These are phyloP conservation scores for Sterna hirundo DNA, from an alignment of 2,113 vertebrate genomes.

Conservation along the genomic window DNA sequence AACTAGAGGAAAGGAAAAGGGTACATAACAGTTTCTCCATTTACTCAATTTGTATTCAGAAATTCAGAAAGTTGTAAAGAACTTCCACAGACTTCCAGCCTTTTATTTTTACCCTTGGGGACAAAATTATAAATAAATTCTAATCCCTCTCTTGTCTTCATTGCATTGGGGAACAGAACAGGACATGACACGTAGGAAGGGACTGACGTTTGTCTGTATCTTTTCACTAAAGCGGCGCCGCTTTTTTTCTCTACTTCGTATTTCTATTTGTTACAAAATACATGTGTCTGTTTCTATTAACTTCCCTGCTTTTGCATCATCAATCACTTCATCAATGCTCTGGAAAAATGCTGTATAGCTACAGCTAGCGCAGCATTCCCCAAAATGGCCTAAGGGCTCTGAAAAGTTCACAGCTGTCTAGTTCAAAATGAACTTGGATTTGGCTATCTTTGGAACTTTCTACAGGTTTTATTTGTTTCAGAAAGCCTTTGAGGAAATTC, in stretches of 20 bases:
- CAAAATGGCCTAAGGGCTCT: neutral
- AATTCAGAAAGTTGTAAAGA: neutral
- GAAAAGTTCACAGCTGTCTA: neutral
- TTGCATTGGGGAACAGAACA: neutral
- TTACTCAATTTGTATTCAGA: neutral
- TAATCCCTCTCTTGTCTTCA: neutral
- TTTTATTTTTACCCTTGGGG: neutral
- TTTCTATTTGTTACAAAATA: neutral
- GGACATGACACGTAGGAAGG: neutral
- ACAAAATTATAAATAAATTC: conserved; percentile 6
- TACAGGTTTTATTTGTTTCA: neutral
- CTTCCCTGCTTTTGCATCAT: neutral
- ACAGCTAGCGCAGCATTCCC: neutral
- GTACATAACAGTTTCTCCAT: neutral
- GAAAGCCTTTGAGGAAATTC: neutral
- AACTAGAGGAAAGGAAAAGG: neutral
- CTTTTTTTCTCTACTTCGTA: neutral
- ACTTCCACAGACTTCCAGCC: neutral
- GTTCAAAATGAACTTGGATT: neutral
- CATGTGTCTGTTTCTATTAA: neutral
- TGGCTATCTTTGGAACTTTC: neutral
- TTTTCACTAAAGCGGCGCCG: neutral
- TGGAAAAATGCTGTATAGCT: neutral
- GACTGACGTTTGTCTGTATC: neutral
- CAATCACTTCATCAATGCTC: neutral